These are phyloP conservation scores for Chrysolina haemoptera DNA, from an alignment of 2,888 invertebrate species.

Conservation along the genomic window DNA sequence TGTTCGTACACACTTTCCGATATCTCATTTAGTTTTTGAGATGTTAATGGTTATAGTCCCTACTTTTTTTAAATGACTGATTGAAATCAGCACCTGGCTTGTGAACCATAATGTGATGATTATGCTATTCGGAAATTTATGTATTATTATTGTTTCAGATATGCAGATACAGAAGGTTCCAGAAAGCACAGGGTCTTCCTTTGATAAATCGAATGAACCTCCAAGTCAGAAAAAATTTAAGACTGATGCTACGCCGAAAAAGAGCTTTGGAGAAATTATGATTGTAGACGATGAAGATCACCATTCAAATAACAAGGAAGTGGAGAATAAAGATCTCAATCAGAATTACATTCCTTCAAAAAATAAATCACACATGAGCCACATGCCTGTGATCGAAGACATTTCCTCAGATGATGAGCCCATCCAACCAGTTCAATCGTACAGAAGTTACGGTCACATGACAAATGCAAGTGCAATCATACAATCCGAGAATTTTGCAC, in stretches of 20 bases:
- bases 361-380: neutral
- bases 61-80: too few species aligned
- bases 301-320: neutral
- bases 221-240: slow-evolving; percentile 4
- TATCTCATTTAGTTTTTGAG: too few species aligned
- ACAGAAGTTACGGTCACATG: neutral
- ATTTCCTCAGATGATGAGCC: slow-evolving; percentile 42
- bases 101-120: too few species aligned
- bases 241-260: neutral
- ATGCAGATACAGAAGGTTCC: slow-evolving; percentile 9
- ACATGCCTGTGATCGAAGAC: slow-evolving; percentile 32
- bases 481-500: neutral
- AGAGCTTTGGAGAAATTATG: neutral
- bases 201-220: neutral
- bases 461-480: slow-evolving; percentile 7
- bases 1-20: too few species aligned
- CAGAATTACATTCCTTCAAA: slow-evolving; percentile 9
- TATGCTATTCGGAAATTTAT: too few species aligned
- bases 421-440: slow-evolving; percentile 12
- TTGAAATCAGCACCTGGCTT: too few species aligned
- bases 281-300: slow-evolving; percentile 13
- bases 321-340: neutral
- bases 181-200: neutral
- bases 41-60: too few species aligned
- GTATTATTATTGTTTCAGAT: slow-evolving; percentile 4